These are phyloP conservation scores for Melospiza georgiana DNA, from an alignment of 2,113 vertebrate genomes.

Conservation along the genomic window DNA sequence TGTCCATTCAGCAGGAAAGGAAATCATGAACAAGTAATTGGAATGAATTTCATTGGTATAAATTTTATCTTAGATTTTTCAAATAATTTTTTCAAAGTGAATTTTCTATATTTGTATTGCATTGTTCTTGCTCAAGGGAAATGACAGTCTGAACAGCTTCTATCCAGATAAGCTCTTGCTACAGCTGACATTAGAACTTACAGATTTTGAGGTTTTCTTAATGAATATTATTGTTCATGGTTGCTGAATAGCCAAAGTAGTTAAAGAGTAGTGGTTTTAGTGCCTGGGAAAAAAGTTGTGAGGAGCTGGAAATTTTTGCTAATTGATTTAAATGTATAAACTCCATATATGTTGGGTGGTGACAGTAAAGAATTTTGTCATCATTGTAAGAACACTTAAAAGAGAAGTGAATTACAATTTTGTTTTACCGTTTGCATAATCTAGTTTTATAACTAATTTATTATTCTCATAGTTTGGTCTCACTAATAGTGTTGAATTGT, in stretches of 20 bases:
- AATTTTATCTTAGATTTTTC: not conserved
- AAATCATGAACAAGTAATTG: not conserved
- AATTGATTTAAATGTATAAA: not conserved
- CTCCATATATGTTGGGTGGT: not conserved
- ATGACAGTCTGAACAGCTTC: not conserved
- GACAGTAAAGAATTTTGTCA: not conserved
- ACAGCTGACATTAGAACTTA: not conserved
- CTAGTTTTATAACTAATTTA: not conserved
- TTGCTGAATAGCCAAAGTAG: not conserved
- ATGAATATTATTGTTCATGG: not conserved
- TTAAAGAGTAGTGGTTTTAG: not conserved
- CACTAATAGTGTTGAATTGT: not conserved
- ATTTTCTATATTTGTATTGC: not conserved
- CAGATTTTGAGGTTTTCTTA: not conserved
- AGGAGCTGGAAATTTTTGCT: not conserved
- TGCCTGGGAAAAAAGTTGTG: not conserved
- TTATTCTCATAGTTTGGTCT: not conserved
- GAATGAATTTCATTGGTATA: not conserved
- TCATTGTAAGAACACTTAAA: not conserved
- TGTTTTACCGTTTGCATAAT: not conserved
- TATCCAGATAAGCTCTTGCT: not conserved
- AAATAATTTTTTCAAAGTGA: not conserved
- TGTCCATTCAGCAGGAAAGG: fast-evolving
- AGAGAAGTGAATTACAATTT: not conserved
- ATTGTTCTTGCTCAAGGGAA: not conserved